Conservation (phyloP, 2,888 invertebrate species). For the Pinctada fucata region DNA sequence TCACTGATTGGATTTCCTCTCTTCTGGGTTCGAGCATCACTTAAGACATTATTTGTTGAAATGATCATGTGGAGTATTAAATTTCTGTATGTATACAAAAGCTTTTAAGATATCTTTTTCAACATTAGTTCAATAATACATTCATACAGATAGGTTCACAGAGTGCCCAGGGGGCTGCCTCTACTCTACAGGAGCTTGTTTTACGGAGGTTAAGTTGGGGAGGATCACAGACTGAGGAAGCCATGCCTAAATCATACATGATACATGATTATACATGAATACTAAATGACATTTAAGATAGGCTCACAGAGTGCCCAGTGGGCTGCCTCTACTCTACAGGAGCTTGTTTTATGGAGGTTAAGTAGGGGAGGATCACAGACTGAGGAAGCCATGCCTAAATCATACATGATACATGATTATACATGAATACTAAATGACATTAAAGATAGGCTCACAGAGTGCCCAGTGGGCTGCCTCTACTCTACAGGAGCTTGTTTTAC, state of each 20-base stretch:
- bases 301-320: constrained; percentile 79
- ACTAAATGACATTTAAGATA: constrained; percentile 64
- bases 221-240: constrained; percentile 70
- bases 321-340: constrained; percentile 77
- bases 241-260: constrained; percentile 78
- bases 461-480: constrained; percentile 78
- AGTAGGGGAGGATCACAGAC: constrained; percentile 55
- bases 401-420: constrained; percentile 72
- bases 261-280: constrained; percentile 67
- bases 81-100: too few relatives aligned
- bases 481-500: constrained; percentile 77
- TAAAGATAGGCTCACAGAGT: constrained; percentile 78
- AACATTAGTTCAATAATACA: too few relatives aligned
- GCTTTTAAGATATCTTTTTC: too few relatives aligned
- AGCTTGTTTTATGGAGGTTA: constrained; percentile 77
- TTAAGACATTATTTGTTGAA: too few relatives aligned
- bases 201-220: constrained; percentile 74
- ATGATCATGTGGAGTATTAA: too few relatives aligned
- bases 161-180: constrained; percentile 78
- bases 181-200: constrained; percentile 77
- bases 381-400: constrained; percentile 77
- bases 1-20: too few relatives aligned
- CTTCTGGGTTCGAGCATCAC: too few relatives aligned
- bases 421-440: not conserved
- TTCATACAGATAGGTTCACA: constrained; percentile 77